Conservation (phyloP, 2,797 vertebrate species). For the Phrynocephalus guinanensis region DNA sequence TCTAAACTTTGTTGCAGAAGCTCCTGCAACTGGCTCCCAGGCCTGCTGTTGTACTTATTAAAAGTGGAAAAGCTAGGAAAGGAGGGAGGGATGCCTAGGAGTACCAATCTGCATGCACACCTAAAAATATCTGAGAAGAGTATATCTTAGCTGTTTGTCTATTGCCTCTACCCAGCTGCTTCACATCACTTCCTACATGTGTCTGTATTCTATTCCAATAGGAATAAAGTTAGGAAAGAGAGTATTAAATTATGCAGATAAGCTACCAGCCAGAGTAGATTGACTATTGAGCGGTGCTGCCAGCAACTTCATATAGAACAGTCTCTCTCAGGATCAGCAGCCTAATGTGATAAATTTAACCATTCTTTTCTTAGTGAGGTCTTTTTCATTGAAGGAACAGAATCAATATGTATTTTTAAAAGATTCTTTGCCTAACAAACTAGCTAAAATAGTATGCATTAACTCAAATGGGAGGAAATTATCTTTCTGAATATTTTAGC, state of each 20-base stretch:
- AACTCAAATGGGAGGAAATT: conserved; percentile 18
- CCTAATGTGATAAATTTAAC: background rate
- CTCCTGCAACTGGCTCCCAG: too few species aligned
- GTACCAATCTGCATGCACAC: too few species aligned
- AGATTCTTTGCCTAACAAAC: conserved; percentile 1
- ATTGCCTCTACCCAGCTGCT: too few species aligned
- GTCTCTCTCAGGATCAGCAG: background rate
- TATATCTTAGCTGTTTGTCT: too few species aligned
- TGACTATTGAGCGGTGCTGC: too few species aligned
- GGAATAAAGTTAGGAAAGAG: background rate
- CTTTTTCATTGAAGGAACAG: background rate
- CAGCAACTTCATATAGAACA: background rate
- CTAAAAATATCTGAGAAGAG: too few species aligned
- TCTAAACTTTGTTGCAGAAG: background rate
- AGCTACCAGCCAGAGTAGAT: background rate
- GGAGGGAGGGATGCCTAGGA: too few species aligned
- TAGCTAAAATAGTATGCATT: conserved; percentile 29
- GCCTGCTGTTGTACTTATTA: too few species aligned
- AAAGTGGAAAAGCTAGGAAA: too few species aligned
- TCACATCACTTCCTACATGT: too few species aligned
- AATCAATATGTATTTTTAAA: background rate
- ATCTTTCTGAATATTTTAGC: conserved; percentile 41
- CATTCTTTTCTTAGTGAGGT: background rate
- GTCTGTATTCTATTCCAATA: too few species aligned
- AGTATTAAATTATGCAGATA: background rate